Conservation (phyloP, 2,888 invertebrate species). For the Mycogona germanica region DNA sequence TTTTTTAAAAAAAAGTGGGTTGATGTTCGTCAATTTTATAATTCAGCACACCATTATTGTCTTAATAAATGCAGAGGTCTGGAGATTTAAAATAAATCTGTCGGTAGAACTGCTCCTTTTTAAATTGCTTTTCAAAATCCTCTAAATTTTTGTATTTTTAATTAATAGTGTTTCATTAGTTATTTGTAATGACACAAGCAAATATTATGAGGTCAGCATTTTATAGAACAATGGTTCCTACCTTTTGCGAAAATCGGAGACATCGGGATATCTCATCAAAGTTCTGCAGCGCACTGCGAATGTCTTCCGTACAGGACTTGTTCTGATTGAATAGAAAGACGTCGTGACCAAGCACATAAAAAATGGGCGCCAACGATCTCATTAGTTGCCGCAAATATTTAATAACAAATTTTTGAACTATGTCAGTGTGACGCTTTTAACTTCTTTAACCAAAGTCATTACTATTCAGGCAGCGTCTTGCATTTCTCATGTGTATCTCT, state of each 20-base stretch:
- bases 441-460: too few species aligned
- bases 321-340: not conserved
- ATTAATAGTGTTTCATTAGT: not conserved
- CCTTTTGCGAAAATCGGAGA: not conserved
- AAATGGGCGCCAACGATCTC: too few species aligned
- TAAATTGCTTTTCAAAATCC: not conserved
- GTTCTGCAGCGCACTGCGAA: not conserved
- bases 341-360: too few species aligned
- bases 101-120: constrained; percentile 3
- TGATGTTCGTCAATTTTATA: too few species aligned
- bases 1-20: not conserved
- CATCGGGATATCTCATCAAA: not conserved
- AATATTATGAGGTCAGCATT: not conserved
- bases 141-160: not conserved
- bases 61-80: too few species aligned
- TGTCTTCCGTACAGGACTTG: not conserved
- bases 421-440: not conserved
- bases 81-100: too few species aligned
- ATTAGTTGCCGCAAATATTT: too few species aligned
- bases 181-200: too few species aligned
- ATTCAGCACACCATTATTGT: too few species aligned
- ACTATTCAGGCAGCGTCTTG: too few species aligned
- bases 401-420: not conserved
- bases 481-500: too few species aligned
- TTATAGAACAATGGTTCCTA: not conserved